These are phyloP conservation scores for Tiliacea aurago DNA, from an alignment of 2,888 invertebrate genomes.

Conservation along the genomic window DNA sequence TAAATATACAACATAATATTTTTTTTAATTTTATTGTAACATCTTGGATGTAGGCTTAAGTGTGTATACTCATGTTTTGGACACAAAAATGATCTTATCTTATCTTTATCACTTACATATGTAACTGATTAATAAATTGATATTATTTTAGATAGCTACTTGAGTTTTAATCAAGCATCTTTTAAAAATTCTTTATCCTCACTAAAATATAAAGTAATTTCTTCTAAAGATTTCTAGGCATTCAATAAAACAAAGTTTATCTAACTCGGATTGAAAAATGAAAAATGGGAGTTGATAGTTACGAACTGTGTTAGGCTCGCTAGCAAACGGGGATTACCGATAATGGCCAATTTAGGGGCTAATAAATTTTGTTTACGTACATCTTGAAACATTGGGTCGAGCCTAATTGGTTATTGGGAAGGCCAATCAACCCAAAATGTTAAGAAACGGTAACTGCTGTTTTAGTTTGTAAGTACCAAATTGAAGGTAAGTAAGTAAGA, in stretches of 20 bases:
- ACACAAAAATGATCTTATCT: too few relatives aligned
- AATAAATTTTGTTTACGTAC: constrained; percentile 58
- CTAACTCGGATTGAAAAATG: constrained; percentile 41
- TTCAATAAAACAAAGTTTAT: constrained; percentile 26
- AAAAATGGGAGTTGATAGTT: constrained; percentile 61
- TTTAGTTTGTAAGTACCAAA: constrained; percentile 5
- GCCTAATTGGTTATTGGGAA: constrained; percentile 39
- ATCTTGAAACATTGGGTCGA: constrained; percentile 30
- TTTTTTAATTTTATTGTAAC: too few relatives aligned
- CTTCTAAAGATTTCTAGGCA: neutral
- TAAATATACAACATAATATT: too few relatives aligned
- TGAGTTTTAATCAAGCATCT: neutral
- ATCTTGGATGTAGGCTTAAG: too few relatives aligned
- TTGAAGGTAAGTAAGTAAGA: neutral
- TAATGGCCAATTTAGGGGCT: constrained; percentile 61
- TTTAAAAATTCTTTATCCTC: neutral
- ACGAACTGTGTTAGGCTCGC: constrained; percentile 24
- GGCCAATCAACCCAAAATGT: constrained; percentile 24
- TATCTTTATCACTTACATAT: too few relatives aligned
- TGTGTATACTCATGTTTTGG: too few relatives aligned
- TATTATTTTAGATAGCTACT: too few relatives aligned
- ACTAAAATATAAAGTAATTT: neutral
- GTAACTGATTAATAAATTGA: too few relatives aligned
- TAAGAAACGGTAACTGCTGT: constrained; percentile 12
- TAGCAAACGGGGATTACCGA: constrained; percentile 51